Conservation (phyloP, 2,888 invertebrate genomes). For the Lissocephala sabroskyi region DNA sequence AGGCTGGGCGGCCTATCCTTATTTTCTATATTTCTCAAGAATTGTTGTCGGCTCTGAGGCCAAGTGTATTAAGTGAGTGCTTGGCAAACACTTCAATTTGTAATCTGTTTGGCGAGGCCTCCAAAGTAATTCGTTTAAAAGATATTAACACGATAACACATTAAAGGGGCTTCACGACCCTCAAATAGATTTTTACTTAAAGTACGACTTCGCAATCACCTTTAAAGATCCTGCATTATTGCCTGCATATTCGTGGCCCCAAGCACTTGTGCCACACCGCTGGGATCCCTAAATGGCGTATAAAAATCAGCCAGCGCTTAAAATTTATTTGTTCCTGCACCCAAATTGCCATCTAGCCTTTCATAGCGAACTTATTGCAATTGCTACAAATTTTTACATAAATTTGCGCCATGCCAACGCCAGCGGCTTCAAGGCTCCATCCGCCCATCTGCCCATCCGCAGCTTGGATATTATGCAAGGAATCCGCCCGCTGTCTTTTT, state of each 20-base stretch:
- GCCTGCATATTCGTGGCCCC: not conserved
- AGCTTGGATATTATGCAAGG: constrained; percentile 30
- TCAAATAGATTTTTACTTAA: too few relatives aligned
- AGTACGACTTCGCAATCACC: too few relatives aligned
- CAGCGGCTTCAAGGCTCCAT: constrained; percentile 10
- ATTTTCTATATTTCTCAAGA: not conserved
- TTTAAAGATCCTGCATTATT: too few relatives aligned
- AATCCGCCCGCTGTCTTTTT: constrained; percentile 32
- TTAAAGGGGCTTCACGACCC: too few relatives aligned
- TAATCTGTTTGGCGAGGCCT: constrained; percentile 28
- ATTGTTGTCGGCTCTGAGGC: not conserved
- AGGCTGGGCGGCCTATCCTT: too few relatives aligned
- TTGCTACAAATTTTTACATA: constrained; percentile 62
- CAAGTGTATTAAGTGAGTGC: constrained; percentile 48
- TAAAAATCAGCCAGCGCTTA: constrained; percentile 22
- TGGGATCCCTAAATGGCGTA: constrained; percentile 13
- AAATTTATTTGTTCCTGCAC: constrained; percentile 55
- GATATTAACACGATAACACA: too few relatives aligned
- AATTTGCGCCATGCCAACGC: constrained; percentile 52
- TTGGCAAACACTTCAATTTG: constrained; percentile 43
- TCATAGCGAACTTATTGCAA: constrained; percentile 50
- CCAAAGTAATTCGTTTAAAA: too few relatives aligned
- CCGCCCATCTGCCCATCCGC: constrained; percentile 1
- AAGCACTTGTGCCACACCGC: not conserved
- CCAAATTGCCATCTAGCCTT: constrained; percentile 32